Percentiles rank a stretch among this genome's conserved stretches.
Evolutionary conservation across 2,888 invertebrate species (phyloP).

Genomic region (Busseola fusca): DNA sequence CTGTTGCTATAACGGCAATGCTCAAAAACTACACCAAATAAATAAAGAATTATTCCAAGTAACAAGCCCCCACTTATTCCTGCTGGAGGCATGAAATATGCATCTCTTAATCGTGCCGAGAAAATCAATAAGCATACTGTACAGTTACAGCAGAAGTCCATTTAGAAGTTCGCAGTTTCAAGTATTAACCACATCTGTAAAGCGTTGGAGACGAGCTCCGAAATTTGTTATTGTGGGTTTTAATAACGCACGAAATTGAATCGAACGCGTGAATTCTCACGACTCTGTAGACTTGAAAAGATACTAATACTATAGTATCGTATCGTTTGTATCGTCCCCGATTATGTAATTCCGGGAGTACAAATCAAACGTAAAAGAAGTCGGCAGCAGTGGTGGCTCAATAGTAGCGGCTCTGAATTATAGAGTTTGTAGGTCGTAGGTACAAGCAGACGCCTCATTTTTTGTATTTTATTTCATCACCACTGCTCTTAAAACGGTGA

Average conservation of each 20-base stretch:
- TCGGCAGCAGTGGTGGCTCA: background rate
- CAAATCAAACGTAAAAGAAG: constrained; percentile 26
- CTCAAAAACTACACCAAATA: constrained; percentile 9
- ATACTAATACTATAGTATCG: background rate
- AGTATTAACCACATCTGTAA: constrained; percentile 24
- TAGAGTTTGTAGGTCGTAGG: background rate
- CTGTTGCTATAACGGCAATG: constrained; percentile 28
- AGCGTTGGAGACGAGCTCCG: constrained; percentile 23
- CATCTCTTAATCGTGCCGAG: constrained; percentile 49
- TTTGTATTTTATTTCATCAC: background rate
- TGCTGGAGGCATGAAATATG: constrained; percentile 47
- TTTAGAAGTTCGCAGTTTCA: constrained; percentile 43
- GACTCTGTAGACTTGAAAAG: constrained; percentile 15
- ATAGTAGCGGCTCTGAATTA: background rate
- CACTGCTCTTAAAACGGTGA: background rate
- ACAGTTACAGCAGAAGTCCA: constrained; percentile 40
- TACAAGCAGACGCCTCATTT: background rate
- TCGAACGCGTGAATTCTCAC: constrained; percentile 6
- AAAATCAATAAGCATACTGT: constrained; percentile 54
- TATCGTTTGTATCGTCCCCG: constrained; percentile 11
- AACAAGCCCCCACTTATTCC: constrained; percentile 5
- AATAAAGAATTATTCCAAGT: constrained; percentile 21
- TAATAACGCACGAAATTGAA: no score
- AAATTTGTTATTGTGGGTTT: constrained; percentile 43
- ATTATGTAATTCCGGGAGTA: constrained; percentile 38